Base-by-base conservation (phyloP, 1,140 invertebrate genomes). In the Drosophila sulfurigaster region DNA sequence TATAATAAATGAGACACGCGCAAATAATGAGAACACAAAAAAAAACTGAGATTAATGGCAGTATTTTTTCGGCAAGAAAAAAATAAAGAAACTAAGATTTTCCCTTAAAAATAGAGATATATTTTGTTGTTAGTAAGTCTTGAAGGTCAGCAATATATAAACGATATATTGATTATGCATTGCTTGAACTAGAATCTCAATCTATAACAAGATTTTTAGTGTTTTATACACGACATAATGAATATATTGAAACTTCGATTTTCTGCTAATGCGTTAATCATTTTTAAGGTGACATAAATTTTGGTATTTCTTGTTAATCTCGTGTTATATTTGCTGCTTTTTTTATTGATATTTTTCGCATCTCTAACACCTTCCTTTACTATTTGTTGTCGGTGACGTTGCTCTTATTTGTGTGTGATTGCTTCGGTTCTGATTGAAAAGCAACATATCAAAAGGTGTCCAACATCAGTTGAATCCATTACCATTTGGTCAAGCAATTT, bases 1-100 rank as follows among this genome's bases (percentile, higher is more conserved):
- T 67, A 49, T 8, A 62, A 62, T 63, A 54, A 45, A 70, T 32
- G 41, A 10, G 56, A 51, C 16, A 43, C 56, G 45, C 54, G 56
- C 20, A 45, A 45, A 54, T 16, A 49, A 48, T 62, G 57, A 30
- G 35, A 57, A n/a, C 35, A 25, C 32, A 57, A 43, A 30, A 52
- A 52, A 52, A 11, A 49, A 6, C 49, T n/a, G 11, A 51, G 49
- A 51, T 51, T 51, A 51, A 51, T 51, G 49, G 2, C 3, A 51
- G 10, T 8, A 20, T 48, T 48, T 48, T 8, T 20, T 4, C 32
- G 8, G 10, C 35, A 38, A 1, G 35, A 38, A 32, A 7, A 2
- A 8, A 38, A n/a, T n/a, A n/a, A n/a, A n/a, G n/a, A n/a, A 38
- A 10, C 35, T 10, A 38, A 38, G 35, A 38, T 38, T 38, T 38